Conservation (phyloP, 2,888 invertebrate genomes). For the Dicycla oo region DNA sequence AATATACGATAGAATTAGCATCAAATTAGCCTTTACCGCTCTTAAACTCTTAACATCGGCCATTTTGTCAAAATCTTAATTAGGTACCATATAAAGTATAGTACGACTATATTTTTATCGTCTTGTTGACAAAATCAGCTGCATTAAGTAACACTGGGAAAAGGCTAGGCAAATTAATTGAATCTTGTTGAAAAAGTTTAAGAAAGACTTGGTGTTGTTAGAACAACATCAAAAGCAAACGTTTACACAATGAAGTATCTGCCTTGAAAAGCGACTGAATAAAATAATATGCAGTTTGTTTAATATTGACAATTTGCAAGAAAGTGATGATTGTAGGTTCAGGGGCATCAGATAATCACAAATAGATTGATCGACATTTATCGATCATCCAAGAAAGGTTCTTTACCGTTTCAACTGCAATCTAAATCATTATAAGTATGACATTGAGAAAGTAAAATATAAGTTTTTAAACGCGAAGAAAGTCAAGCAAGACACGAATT, state of each 20-base stretch:
- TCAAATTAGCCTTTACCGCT: neutral
- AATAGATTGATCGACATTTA: constrained; percentile 29
- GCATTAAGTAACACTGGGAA: too few species aligned
- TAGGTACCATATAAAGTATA: neutral
- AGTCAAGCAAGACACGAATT: constrained; percentile 34
- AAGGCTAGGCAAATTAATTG: too few species aligned
- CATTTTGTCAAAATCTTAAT: neutral
- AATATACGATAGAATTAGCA: neutral
- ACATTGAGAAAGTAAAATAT: constrained; percentile 23
- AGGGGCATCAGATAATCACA: constrained; percentile 36
- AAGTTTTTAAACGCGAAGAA: constrained; percentile 27
- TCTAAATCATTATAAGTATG: constrained; percentile 9
- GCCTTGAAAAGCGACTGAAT: constrained; percentile 1
- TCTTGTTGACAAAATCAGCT: neutral
- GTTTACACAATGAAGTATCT: neutral
- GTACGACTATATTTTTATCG: too few species aligned
- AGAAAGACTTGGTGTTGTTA: neutral
- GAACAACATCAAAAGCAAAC: constrained; percentile 3
- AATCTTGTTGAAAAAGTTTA: neutral
- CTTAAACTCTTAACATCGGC: neutral
- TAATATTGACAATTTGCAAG: constrained; percentile 36
- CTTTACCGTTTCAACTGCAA: constrained; percentile 13
- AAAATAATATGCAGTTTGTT: constrained; percentile 31
- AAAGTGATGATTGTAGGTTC: constrained; percentile 21
- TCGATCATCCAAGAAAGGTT: constrained; percentile 17